These are phyloP conservation scores for Forbesichthys papilliferus DNA, from an alignment of 2,113 vertebrate genomes.

Conservation along the genomic window DNA sequence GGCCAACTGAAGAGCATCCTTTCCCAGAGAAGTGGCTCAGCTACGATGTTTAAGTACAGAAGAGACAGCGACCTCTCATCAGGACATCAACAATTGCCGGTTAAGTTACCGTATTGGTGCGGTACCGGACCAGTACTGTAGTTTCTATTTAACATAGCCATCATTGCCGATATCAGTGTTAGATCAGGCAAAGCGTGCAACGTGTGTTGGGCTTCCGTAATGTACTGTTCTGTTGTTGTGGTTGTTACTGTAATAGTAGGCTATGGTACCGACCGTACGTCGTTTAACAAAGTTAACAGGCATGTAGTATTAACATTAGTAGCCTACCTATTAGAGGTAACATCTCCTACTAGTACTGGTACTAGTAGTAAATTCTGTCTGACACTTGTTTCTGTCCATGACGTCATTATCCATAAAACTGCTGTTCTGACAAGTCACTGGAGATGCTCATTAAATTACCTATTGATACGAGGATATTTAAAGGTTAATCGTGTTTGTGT, in stretches of 20 bases:
- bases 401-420: neutral
- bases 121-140: no score
- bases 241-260: no score
- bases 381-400: neutral
- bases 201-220: no score
- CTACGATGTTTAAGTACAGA: neutral
- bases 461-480: neutral
- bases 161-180: neutral
- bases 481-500: neutral
- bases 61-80: neutral
- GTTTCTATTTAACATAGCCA: conserved; percentile 1
- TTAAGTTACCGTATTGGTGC: neutral
- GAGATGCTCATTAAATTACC: neutral
- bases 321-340: no score
- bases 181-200: neutral
- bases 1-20: neutral
- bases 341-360: no score
- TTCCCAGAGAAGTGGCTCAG: neutral
- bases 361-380: no score
- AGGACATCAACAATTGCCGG: neutral
- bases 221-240: no score
- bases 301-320: no score
- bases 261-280: no score
- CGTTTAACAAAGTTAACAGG: no score
- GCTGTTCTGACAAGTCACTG: neutral